Conservation (phyloP, 92 coral and sea anemone species). For the Siderastrea radians region DNA sequence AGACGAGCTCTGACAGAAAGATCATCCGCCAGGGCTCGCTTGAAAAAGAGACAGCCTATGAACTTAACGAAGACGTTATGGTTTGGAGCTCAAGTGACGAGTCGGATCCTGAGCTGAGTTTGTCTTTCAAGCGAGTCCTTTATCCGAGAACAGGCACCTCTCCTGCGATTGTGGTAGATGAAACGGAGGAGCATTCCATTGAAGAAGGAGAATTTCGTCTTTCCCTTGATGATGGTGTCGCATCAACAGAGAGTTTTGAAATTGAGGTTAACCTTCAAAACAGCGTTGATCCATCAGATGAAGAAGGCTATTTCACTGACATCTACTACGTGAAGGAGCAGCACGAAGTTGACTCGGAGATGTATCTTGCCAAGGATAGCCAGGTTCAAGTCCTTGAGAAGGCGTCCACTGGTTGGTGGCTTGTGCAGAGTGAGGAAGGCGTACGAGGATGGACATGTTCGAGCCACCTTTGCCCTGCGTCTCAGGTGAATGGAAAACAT, state of each 20-base stretch:
- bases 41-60: constrained; percentile 16
- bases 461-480: constrained; percentile 35
- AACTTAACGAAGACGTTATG: constrained; percentile 6
- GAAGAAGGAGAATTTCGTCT: background rate
- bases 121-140: constrained; percentile 1
- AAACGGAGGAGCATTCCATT: background rate
- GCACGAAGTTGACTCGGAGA: constrained; percentile 33
- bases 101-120: constrained; percentile 23
- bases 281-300: background rate
- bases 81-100: constrained; percentile 50
- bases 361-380: constrained; percentile 44
- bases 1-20: background rate
- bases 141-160: background rate
- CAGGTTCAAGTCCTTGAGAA: constrained; percentile 45
- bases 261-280: background rate
- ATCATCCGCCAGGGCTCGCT: constrained; percentile 21
- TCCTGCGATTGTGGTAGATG: constrained; percentile 40
- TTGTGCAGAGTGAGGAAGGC: constrained; percentile 25
- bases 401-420: constrained; percentile 49
- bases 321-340: constrained; percentile 12
- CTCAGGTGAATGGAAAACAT: background rate
- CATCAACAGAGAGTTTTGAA: constrained; percentile 40
- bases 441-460: constrained; percentile 81
- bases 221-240: constrained; percentile 6
- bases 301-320: background rate